Conservation (phyloP, 2,113 vertebrate species). For the Meleagris gallopavo region DNA sequence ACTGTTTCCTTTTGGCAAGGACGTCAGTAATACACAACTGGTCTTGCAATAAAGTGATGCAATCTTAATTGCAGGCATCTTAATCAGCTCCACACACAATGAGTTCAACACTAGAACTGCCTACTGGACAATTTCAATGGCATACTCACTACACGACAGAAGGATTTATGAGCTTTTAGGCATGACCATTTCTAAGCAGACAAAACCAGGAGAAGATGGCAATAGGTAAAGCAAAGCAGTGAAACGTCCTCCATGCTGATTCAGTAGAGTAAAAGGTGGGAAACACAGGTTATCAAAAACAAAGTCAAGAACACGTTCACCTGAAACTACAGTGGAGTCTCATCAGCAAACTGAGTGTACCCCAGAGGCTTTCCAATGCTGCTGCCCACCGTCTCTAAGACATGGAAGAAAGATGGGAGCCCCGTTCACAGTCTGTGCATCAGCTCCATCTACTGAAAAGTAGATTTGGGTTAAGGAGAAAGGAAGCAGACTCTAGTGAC, state of each 20-base stretch:
- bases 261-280: neutral
- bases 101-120: neutral
- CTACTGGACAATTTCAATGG: neutral
- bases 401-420: neutral
- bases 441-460: neutral
- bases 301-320: neutral
- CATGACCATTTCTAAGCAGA: neutral
- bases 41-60: neutral
- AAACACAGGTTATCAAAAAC: neutral
- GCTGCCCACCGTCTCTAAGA: neutral
- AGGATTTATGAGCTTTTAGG: neutral
- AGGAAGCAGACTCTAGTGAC: neutral
- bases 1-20: slow-evolving; percentile 38
- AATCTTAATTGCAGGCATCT: neutral
- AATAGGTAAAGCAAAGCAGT: neutral
- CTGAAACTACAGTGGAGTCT: neutral
- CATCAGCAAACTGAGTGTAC: neutral
- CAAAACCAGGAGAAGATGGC: neutral
- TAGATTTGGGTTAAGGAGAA: neutral
- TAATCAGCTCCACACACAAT: neutral
- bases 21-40: neutral
- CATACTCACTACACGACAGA: neutral
- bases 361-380: neutral
- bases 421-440: neutral
- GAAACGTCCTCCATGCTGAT: neutral